Conservation (phyloP, 2,797 vertebrate species). For the Acridotheres tristis region DNA sequence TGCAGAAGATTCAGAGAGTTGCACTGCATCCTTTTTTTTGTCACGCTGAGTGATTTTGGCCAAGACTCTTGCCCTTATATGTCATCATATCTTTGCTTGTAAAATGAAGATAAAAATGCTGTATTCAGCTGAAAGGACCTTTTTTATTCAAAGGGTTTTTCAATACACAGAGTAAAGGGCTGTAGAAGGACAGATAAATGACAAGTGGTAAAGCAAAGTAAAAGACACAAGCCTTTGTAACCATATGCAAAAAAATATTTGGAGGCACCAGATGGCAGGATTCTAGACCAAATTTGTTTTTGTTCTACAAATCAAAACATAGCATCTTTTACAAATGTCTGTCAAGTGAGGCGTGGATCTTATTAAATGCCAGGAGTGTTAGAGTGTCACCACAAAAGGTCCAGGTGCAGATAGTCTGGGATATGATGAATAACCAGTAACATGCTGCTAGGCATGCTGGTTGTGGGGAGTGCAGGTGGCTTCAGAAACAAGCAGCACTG, state of each 20-base stretch:
- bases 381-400: background rate
- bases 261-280: constrained; percentile 38
- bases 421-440: background rate
- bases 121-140: background rate
- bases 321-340: background rate
- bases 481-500: background rate
- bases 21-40: background rate
- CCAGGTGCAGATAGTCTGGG: background rate
- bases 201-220: background rate
- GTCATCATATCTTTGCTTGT: background rate
- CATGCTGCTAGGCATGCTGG: accelerated
- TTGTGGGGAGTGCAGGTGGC: background rate
- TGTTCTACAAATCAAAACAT: background rate
- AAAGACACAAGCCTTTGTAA: background rate
- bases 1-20: background rate
- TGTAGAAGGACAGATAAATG: background rate
- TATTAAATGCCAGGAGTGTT: background rate
- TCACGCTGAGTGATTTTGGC: background rate
- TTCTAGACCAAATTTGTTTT: constrained; percentile 33
- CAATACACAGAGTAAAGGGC: background rate
- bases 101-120: constrained; percentile 3
- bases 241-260: constrained; percentile 5
- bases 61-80: background rate
- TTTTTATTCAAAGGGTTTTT: background rate
- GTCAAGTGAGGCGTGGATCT: background rate